Conservation (phyloP, 2,113 vertebrate genomes). For the Takifugu flavidus region DNA sequence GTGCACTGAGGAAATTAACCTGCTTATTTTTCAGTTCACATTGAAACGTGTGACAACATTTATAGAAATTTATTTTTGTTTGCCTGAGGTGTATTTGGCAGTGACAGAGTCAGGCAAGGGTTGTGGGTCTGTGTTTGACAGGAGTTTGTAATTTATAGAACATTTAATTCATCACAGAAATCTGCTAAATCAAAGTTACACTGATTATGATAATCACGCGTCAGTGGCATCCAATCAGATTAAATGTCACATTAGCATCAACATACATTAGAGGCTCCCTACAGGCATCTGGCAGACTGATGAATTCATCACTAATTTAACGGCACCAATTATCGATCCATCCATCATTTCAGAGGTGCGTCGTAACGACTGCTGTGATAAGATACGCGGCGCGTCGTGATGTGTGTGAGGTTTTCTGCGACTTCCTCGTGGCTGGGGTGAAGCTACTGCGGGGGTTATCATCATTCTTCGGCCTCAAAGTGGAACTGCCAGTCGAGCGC, state of each 20-base stretch:
- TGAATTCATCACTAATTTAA: conserved; percentile 24
- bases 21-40: too few species aligned
- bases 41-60: too few species aligned
- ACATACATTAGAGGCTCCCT: conserved; percentile 10
- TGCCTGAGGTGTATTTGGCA: too few species aligned
- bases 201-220: conserved; percentile 29
- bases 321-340: conserved; percentile 18
- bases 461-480: conserved; percentile 40
- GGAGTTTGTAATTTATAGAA: conserved; percentile 24
- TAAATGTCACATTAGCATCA: conserved; percentile 56
- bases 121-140: conserved; percentile 11
- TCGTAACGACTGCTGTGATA: conserved; percentile 8
- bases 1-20: too few species aligned
- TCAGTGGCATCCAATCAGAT: conserved; percentile 39
- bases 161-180: conserved; percentile 20
- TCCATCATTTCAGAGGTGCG: conserved; percentile 8
- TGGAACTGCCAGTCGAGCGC: conserved; percentile 36
- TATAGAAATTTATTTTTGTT: too few species aligned
- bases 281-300: conserved; percentile 14
- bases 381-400: not conserved
- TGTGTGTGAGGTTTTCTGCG: conserved; percentile 10
- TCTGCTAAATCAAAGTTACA: conserved; percentile 2
- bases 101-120: too few species aligned
- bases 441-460: conserved; percentile 29
- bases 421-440: not conserved